phyloP scores from a whole-genome alignment of 2,113 vertebrate genomes.

The Steatornis caripensis region DNA sequence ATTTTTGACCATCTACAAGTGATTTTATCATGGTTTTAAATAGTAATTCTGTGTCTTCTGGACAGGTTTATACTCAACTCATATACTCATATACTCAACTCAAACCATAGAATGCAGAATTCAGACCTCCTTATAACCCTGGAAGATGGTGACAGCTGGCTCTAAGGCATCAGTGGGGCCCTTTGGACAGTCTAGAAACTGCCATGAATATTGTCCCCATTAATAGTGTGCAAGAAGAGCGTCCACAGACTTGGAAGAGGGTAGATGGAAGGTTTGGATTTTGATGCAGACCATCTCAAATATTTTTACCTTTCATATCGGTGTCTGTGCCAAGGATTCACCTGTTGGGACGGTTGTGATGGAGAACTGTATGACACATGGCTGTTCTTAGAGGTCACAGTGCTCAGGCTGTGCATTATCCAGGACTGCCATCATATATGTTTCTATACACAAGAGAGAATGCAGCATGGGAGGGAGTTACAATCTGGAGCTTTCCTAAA shows the following conservation, averaged over 20 bases:
- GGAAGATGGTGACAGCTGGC: background rate
- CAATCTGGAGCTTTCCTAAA: background rate
- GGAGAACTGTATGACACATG: background rate
- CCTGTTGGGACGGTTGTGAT: background rate
- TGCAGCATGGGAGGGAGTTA: background rate
- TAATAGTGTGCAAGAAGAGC: background rate
- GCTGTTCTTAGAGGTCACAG: background rate
- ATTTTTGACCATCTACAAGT: background rate
- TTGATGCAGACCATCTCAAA: background rate
- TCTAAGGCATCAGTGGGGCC: background rate
- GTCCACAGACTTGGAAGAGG: background rate
- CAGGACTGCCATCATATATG: background rate
- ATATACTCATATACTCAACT: too few relatives aligned
- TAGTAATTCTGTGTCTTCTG: background rate
- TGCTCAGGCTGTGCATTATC: background rate
- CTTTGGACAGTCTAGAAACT: background rate
- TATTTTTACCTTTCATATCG: background rate
- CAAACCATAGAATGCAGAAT: background rate
- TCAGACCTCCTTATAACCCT: background rate
- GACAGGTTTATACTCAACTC: background rate
- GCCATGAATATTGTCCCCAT: background rate
- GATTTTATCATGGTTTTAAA: background rate
- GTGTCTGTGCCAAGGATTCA: background rate
- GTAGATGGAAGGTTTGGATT: background rate
- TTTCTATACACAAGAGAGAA: background rate